Conservation (phyloP, 2,888 invertebrate species). For the Muschampia plurimacula region DNA sequence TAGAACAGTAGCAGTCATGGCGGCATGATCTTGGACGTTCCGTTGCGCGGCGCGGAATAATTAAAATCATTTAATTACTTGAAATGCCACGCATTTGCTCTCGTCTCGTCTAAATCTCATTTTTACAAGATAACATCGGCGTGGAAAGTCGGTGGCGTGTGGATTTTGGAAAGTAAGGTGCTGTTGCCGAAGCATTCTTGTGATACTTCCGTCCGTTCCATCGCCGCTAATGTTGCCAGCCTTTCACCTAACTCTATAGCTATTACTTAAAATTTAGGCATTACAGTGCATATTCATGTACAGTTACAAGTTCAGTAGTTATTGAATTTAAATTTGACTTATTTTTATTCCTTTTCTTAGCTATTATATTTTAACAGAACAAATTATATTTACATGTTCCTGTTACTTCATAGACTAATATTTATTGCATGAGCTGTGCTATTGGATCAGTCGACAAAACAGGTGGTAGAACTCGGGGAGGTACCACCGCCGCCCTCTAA, state of each 20-base stretch:
- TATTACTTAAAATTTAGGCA: slow-evolving; percentile 10
- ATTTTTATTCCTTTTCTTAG: background rate
- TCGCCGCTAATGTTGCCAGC: slow-evolving; percentile 51
- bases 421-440: too few species aligned
- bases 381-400: too few species aligned
- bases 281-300: background rate
- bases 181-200: slow-evolving; percentile 62
- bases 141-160: slow-evolving; percentile 62
- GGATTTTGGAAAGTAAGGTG: slow-evolving; percentile 69
- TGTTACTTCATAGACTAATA: too few species aligned
- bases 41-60: slow-evolving; percentile 66
- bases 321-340: background rate
- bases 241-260: slow-evolving; percentile 55
- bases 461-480: too few species aligned
- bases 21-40: slow-evolving; percentile 58
- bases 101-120: slow-evolving; percentile 63
- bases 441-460: too few species aligned
- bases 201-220: slow-evolving; percentile 37
- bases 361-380: background rate
- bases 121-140: slow-evolving; percentile 58
- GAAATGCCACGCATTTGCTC: slow-evolving; percentile 65
- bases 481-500: too few species aligned
- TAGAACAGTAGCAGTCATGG: slow-evolving; percentile 51
- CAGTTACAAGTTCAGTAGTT: background rate
- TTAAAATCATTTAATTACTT: slow-evolving; percentile 70